Base-by-base conservation (phyloP, 2,113 vertebrate genomes). In the Polypterus bichir region DNA sequence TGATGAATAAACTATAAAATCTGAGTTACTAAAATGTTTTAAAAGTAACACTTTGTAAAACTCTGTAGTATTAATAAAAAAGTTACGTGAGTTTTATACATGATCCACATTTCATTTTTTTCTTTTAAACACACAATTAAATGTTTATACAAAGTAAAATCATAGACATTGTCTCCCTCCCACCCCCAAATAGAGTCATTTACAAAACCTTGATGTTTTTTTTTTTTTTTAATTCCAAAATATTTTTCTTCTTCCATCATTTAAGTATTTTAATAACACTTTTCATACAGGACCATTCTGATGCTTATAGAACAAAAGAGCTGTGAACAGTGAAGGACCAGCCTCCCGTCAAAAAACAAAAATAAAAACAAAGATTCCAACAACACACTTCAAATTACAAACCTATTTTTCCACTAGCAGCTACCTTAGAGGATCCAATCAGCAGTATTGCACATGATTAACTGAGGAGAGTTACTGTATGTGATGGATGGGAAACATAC, bases 1-100 rank as follows among this genome's bases (percentile, higher is more conserved):
- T 88, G 82, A 83, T 83, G 76, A 80, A 78, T 65, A 65, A 69
- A 66, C 84, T 86, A 88, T 78, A 86, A 88, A 88, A 87, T 87
- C 84, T 71, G 73, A 80, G 73, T 80, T 85, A 81, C 83, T 87
- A 83, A 85, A 86, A 85, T 81, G 75, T 81, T 82, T 76, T 70
- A 69, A 85, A 85, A 83, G 74, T 80, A 71, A 71, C 84, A 88
- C 79, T 84, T 83, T 81, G 83, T 81, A 81, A 82, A 84, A 82
- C 74, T 62, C 79, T 71, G 76, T 79, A 79, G 73, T 71, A 57
- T 80, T 76, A 74, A 82, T 81, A 80, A 86, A 84, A 85, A 83
- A 78, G 47, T 45, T 59, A 65, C 45, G 68, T 65, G 59, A 72
- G 69, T 67, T 81, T 64, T 78, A 74, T 77, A 78, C 77, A 84